A percentile compares a stretch with the other conserved stretches of the same genome.
These are phyloP conservation scores for Hycleus cichorii DNA, from an alignment of 1,140 invertebrate genomes.

Conservation along the genomic window DNA sequence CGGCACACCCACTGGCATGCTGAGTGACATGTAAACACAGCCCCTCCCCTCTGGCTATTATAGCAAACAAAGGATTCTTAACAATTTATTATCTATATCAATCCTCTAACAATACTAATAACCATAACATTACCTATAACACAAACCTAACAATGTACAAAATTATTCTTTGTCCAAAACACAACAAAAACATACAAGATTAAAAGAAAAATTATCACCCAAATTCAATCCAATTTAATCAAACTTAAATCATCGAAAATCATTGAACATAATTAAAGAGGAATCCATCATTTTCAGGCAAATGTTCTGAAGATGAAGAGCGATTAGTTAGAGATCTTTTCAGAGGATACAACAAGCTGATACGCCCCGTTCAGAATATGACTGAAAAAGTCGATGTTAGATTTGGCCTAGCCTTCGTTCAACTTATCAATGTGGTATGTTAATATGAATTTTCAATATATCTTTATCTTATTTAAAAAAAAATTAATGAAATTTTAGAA, in stretches of 20 bases:
- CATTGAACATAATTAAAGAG: too few relatives aligned
- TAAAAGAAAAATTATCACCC: too few relatives aligned
- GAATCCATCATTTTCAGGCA: constrained; percentile 43
- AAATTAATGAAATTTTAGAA: constrained; percentile 61
- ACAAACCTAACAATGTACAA: too few relatives aligned
- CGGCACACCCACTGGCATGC: constrained; percentile 35
- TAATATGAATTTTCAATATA: background rate
- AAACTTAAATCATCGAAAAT: too few relatives aligned
- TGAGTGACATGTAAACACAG: constrained; percentile 39
- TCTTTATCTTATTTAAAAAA: too few relatives aligned
- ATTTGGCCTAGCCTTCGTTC: constrained; percentile 95
- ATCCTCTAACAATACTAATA: too few relatives aligned
- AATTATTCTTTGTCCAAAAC: too few relatives aligned
- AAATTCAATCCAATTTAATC: too few relatives aligned
- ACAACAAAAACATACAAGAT: too few relatives aligned
- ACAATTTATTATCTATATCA: background rate
- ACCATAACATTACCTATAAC: too few relatives aligned
- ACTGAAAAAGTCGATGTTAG: constrained; percentile 93
- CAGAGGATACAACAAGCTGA: constrained; percentile 97
- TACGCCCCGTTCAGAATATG: constrained; percentile 96
- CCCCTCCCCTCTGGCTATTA: constrained; percentile 33
- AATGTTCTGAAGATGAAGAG: constrained; percentile 91
- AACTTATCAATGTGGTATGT: constrained; percentile 98
- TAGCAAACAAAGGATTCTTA: constrained; percentile 33
- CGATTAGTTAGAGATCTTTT: constrained; percentile 93